These are phyloP conservation scores for Drosophila ironensis DNA, from an alignment of 1,140 invertebrate species.

Conservation along the genomic window DNA sequence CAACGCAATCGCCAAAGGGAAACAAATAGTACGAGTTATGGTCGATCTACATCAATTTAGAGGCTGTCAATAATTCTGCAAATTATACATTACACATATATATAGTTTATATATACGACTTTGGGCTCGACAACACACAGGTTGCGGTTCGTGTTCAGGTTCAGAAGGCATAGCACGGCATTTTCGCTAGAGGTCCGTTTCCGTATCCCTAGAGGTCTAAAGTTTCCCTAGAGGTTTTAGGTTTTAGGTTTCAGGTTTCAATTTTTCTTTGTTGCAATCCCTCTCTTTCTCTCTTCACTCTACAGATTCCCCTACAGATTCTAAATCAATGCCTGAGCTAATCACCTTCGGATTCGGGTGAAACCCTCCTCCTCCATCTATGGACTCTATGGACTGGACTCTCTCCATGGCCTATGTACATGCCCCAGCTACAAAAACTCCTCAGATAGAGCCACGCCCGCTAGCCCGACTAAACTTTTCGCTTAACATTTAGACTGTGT, in stretches of 20 bases:
- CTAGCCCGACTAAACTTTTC: conserved; percentile 39
- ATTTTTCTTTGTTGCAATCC: not conserved
- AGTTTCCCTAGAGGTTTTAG: too few relatives aligned
- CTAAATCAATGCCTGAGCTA: not conserved
- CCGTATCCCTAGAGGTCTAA: too few relatives aligned
- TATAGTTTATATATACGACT: conserved; percentile 23
- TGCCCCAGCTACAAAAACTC: too few relatives aligned
- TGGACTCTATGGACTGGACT: too few relatives aligned
- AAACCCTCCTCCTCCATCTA: not conserved
- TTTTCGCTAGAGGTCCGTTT: too few relatives aligned
- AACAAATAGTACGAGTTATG: not conserved
- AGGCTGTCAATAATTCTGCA: conserved; percentile 28
- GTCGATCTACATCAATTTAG: conserved; percentile 4
- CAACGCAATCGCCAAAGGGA: conserved; percentile 10
- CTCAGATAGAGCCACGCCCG: conserved; percentile 6
- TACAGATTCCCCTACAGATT: not conserved
- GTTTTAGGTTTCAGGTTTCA: too few relatives aligned
- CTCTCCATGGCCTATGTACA: conserved; percentile 14
- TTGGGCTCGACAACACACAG: conserved; percentile 33
- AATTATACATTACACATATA: conserved; percentile 13
- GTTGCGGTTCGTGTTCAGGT: too few relatives aligned
- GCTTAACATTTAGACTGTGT: conserved; percentile 57
- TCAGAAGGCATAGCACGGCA: conserved; percentile 2
- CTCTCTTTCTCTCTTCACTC: not conserved
- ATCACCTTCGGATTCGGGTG: not conserved